Base-by-base conservation (phyloP, 1,140 invertebrate species). In the Amyelois transitella region DNA sequence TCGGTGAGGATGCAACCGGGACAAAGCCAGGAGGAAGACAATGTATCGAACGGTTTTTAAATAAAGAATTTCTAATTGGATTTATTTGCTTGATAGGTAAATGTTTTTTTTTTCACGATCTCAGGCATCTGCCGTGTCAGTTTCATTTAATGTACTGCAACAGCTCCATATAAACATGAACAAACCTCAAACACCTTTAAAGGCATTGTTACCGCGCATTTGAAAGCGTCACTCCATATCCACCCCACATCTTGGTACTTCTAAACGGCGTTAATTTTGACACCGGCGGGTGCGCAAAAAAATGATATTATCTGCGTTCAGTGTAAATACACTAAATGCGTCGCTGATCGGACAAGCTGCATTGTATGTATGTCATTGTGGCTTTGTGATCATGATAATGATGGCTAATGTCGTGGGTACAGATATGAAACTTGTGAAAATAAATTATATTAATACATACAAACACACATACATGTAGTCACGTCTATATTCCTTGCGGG, bases 241-340 rank as follows among this genome's bases (percentile, higher is more conserved):
- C 32, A 38, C 32, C 32, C 32, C 25, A 28, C 25, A 38, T 48
- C 45, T 62, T 58, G 60, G 48, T 45, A 53, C 65, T 48, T 48
- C 43, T 55, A 62, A 60, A 59, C 52, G 63, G 73, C 65, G 77
- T 77, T 66, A 74, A 72, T 76, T 77, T 73, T 77, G 69, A 82
- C 79, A 79, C 75, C 72, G 74, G 59, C 69, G 68, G 66, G 57
- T 65, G 65, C 57, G 64, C 58, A 58, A 68, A 69, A 73, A 72
- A 72, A 67, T 69, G 58, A 66, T 72, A 77, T 80, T 77, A 76
- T 78, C 66, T 72, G 72, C 75, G 77, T 75, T 66, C 74, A 60
- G 50, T 72, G 69, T 73, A 79, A 79, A 78, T 81, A 78, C 75
- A 77, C 71, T n/a, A 14, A 14, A 69, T 60, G 62, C 60, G 61